Base-by-base conservation (phyloP, 2,797 vertebrate genomes). In the Acanthurus leucopareius region DNA sequence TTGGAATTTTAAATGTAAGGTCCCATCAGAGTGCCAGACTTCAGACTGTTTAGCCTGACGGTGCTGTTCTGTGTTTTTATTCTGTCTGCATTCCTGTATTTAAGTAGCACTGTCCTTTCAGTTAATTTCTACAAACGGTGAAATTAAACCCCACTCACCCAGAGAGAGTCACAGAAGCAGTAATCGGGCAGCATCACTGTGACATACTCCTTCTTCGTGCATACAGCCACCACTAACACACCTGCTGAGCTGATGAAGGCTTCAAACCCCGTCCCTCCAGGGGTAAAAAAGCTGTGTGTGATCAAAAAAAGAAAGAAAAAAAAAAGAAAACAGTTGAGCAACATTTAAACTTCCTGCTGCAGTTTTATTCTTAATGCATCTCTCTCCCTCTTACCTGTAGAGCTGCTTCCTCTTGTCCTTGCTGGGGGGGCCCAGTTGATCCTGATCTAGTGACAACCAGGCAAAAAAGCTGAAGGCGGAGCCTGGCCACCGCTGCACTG, bases 111-210 rank as follows among this genome's bases (percentile, higher is more conserved):
- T 7, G 10, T 13, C 48, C 15, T 54, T 42, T 61, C 15, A 60
- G 19, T 4, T 60, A 47, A 48, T 52, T 9, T 20, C 48, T 6
- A 15, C 9, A 14, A 51, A 9, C 3, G 61, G 53, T 32, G 42
- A 71, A 65, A 63, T 62, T 22, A n/a, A 54, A 32, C 0, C 15
- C 0, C 35, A 91, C 95, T 92, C 84, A 99, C 98, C 98, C 98
- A 99, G 62, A 99, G 97, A 3, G 98, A 99, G 91, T 99, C 98
- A 93, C 97, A 98, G 93, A 99, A 98, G 89, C 97, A 97, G 90
- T 98, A 97, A 76, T 99, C 98, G 0, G 97, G 97, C 79, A 99
- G 95, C 95, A 96, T 96, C 76, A 99, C 98, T 0, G 98, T 99
- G 61, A 97, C 96, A 8, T 99, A 99, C 86, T 99, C 98, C 92